Percentiles rank a stretch among this genome's conserved stretches.
Evolutionary conservation across 1,140 invertebrate genomes (phyloP).

Genomic region (Cydia amplana): DNA sequence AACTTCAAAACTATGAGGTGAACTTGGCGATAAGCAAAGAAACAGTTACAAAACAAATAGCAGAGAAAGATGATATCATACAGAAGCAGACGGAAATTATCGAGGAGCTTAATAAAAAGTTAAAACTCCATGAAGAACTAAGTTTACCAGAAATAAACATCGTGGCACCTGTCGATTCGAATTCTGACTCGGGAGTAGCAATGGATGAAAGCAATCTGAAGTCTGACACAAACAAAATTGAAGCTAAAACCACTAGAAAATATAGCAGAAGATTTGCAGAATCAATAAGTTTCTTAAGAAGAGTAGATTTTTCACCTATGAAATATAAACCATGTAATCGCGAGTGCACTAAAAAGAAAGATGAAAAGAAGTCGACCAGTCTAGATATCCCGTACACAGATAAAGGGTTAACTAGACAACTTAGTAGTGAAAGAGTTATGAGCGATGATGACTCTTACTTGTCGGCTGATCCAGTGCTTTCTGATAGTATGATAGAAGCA

Average conservation of each 20-base stretch:
- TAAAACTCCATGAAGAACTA: slow-evolving; percentile 52
- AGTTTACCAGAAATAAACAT: slow-evolving; percentile 62
- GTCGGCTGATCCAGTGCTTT: slow-evolving; percentile 57
- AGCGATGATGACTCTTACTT: slow-evolving; percentile 66
- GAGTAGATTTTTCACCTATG: slow-evolving; percentile 76
- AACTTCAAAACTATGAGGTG: slow-evolving; percentile 71
- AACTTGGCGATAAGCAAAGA: slow-evolving; percentile 66
- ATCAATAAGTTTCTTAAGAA: slow-evolving; percentile 66
- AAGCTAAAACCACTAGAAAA: slow-evolving; percentile 64
- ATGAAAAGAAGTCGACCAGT: slow-evolving; percentile 62
- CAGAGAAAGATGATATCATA: slow-evolving; percentile 68
- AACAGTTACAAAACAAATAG: slow-evolving; percentile 61
- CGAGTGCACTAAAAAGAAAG: slow-evolving; percentile 64
- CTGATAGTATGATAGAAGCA: slow-evolving; percentile 57
- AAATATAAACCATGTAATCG: slow-evolving; percentile 68
- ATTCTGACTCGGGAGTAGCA: slow-evolving; percentile 72
- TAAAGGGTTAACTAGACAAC: slow-evolving; percentile 51
- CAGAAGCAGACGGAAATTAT: slow-evolving; percentile 62
- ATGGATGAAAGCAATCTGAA: slow-evolving; percentile 62
- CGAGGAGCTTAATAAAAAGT: slow-evolving; percentile 62
- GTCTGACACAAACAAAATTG: slow-evolving; percentile 54
- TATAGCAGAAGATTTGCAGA: slow-evolving; percentile 68
- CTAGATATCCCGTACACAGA: slow-evolving; percentile 53
- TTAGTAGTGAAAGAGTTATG: slow-evolving; percentile 58
- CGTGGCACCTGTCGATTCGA: slow-evolving; percentile 55